Percentiles rank a stretch among this genome's conserved stretches.
Evolutionary conservation across 2,113 vertebrate genomes (phyloP).

Genomic region (Plecotus auritus): DNA sequence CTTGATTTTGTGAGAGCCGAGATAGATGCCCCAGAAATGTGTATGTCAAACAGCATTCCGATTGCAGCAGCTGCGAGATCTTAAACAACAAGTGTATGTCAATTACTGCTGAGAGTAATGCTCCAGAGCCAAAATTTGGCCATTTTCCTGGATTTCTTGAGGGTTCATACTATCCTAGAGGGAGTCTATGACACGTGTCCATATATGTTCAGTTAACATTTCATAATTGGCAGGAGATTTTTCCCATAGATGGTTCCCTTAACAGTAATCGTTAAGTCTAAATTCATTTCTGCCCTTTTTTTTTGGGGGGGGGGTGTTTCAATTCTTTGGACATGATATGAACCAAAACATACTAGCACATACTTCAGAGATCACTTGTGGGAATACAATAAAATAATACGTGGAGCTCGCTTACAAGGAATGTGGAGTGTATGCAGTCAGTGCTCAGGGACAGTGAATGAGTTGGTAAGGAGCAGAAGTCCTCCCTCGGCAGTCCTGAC

Average conservation of each 20-base stretch:
- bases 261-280: neutral
- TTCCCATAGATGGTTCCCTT: neutral
- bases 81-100: conserved; percentile 11
- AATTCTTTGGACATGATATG: neutral
- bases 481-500: too few relatives aligned
- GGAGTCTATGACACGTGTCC: neutral
- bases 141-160: neutral
- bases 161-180: neutral
- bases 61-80: neutral
- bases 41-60: neutral
- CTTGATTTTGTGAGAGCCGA: conserved; percentile 5
- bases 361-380: neutral
- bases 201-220: neutral
- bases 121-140: conserved; percentile 37
- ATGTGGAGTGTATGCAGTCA: accelerated
- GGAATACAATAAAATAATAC: neutral
- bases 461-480: neutral
- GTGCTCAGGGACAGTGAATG: too few relatives aligned
- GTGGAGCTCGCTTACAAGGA: neutral
- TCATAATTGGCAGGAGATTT: neutral
- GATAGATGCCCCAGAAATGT: neutral
- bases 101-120: neutral
- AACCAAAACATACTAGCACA: neutral
- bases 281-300: neutral
- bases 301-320: neutral